Evolutionary conservation across 2,113 vertebrate genomes (phyloP).

Genomic region (Girardinichthys multiradiatus): DNA sequence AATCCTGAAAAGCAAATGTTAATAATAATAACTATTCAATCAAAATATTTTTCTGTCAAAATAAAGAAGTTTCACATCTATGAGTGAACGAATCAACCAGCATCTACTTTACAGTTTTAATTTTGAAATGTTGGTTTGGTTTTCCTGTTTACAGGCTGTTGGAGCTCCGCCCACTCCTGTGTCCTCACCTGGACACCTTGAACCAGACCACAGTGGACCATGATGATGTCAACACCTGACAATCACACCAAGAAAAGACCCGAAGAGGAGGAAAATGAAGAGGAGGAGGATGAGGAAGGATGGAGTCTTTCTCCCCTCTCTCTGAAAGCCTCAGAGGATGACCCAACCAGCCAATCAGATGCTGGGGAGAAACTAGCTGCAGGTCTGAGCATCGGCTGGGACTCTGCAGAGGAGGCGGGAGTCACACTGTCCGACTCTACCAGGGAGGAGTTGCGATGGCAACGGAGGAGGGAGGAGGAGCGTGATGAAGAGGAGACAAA

Average conservation of each 20-base stretch:
- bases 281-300: conserved; percentile 29
- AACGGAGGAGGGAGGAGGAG: conserved; percentile 61
- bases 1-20: too few relatives aligned
- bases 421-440: not conserved
- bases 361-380: not conserved
- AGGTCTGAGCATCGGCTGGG: conserved; percentile 58
- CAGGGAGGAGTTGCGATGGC: conserved; percentile 7
- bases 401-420: conserved; percentile 40
- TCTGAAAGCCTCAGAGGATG: not conserved
- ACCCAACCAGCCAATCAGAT: not conserved
- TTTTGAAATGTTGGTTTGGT: too few relatives aligned
- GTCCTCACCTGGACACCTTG: not conserved
- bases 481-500: conserved; percentile 89
- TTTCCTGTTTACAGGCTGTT: not conserved
- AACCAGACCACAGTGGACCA: not conserved
- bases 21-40: not conserved
- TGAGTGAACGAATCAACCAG: not conserved
- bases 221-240: conserved; percentile 15
- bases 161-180: conserved; percentile 4
- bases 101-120: not conserved
- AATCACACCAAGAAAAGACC: not conserved
- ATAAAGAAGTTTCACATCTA: not conserved
- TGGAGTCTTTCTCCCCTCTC: conserved; percentile 7
- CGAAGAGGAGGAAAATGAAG: conserved; percentile 17
- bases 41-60: not conserved